Evolutionary conservation across 2,797 vertebrate species (phyloP), one percentile per base, ranked within the genome.

Genomic region (Sebastes variabilis): DNA sequence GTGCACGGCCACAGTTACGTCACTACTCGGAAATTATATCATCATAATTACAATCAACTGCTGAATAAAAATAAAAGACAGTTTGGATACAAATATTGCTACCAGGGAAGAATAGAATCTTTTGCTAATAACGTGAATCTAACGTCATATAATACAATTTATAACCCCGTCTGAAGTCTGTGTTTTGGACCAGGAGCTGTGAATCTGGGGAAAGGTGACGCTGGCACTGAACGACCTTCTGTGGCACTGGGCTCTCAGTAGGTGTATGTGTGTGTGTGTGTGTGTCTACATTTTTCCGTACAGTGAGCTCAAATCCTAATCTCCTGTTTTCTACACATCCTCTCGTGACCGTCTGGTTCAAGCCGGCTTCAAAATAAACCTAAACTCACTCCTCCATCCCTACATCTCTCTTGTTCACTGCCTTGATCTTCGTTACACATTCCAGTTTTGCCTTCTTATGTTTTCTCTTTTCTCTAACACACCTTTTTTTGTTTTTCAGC

Each of bases 1-100:
- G 88, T 81, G 72, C 75, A 69, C 34, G 27, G 86, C 82, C 86
- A 89, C 87, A 87, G 74, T 88, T 83, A 75, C 22, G 80, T 77
- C 61, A 82, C 56, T 76, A 79, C 75, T 87, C 54, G 69, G 9
- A 88, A 86, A 89, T 75, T 18, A 54, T 27, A 73, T 72, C 59
- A 82, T 80, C 62, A 80, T 66, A 86, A 89, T 87, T 84, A 93
- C 90, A 93, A 86, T 87, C 80, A 88, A 80, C 75, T 76, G 78
- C 66, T 87, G 76, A 87, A 83, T 84, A 87, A 88, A 88, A 83
- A 93, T 38, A 80, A 86, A 74, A 82, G 20, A 64, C 38, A 84
- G 49, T 69, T 72, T 79, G 60, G 68, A 81, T 79, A 79, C 62
- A 87, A 85, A 87, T 87, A 88, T 73, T 84, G 69, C 82, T 84